Conservation (phyloP, 2,888 invertebrate genomes). For the Choristoneura rosaceana region DNA sequence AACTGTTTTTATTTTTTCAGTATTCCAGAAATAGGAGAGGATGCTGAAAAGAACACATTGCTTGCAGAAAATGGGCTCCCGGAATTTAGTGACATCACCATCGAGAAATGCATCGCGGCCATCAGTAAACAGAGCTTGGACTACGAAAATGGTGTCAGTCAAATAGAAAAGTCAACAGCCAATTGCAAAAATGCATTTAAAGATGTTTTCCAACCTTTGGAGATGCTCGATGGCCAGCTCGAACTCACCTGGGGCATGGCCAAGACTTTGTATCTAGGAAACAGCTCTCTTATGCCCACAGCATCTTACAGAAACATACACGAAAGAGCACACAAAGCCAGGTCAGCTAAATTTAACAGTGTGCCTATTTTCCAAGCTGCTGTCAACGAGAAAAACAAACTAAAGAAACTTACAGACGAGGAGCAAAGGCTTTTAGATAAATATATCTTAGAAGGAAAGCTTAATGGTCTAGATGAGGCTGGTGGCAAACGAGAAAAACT, state of each 20-base stretch:
- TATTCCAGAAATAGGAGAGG: conserved; percentile 94
- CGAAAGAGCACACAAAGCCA: conserved; percentile 90
- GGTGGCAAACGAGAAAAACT: conserved; percentile 79
- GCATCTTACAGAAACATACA: conserved; percentile 92
- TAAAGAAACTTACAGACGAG: conserved; percentile 83
- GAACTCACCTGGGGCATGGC: conserved; percentile 95
- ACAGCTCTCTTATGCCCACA: conserved; percentile 92
- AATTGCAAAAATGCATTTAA: conserved; percentile 87
- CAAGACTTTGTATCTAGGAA: conserved; percentile 92
- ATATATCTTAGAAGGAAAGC: conserved; percentile 91
- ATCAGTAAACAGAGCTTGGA: conserved; percentile 93
- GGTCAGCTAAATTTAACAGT: conserved; percentile 90
- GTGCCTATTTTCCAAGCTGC: conserved; percentile 89
- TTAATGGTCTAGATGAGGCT: conserved; percentile 91
- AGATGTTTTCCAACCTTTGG: conserved; percentile 90
- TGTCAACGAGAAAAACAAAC: conserved; percentile 81
- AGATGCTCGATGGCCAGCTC: conserved; percentile 89
- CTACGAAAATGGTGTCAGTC: conserved; percentile 90
- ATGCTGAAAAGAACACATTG: conserved; percentile 91
- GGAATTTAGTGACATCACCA: conserved; percentile 91
- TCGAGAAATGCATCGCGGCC: conserved; percentile 93
- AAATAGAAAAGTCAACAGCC: conserved; percentile 85
- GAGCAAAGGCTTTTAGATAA: conserved; percentile 91
- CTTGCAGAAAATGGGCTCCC: conserved; percentile 91
- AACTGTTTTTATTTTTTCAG: conserved; percentile 70